These are phyloP conservation scores for Protophormia terraenovae DNA, from an alignment of 2,888 invertebrate genomes.

Conservation along the genomic window DNA sequence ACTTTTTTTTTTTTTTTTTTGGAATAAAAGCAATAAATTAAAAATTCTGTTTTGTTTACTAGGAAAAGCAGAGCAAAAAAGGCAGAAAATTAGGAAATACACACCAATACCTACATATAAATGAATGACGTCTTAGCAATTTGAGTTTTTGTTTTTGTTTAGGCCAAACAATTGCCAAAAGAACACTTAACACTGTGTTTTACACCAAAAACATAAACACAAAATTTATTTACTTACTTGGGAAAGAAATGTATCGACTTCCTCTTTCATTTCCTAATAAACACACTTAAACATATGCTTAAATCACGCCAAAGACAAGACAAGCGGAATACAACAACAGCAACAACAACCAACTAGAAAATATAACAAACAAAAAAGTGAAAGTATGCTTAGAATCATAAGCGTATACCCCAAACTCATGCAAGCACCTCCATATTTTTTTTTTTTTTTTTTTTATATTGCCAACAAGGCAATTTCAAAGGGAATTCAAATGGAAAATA, in stretches of 20 bases:
- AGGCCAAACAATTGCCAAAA: conserved; percentile 19
- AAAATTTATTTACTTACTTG: neutral
- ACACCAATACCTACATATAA: neutral
- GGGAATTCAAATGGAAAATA: conserved; percentile 41
- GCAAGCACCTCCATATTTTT: neutral
- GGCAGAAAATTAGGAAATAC: no score
- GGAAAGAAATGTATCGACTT: conserved; percentile 40
- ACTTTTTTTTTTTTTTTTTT: neutral
- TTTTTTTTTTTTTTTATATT: neutral
- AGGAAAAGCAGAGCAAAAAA: neutral
- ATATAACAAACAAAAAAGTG: no score
- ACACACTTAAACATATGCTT: conserved; percentile 48
- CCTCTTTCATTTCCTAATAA: conserved; percentile 46
- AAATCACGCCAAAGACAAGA: conserved; percentile 22
- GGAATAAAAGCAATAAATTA: conserved; percentile 31
- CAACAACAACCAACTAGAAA: neutral
- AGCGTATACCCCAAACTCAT: neutral
- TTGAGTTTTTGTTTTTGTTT: neutral
- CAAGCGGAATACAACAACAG: conserved; percentile 11
- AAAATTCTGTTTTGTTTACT: conserved; percentile 34
- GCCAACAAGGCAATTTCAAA: conserved; percentile 26
- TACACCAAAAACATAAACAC: conserved; percentile 18
- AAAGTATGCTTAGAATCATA: conserved; percentile 40
- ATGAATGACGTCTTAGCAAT: neutral
- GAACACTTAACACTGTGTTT: conserved; percentile 37